These are phyloP conservation scores for Eupithecia vulgata DNA, from an alignment of 2,888 invertebrate genomes.

Conservation along the genomic window DNA sequence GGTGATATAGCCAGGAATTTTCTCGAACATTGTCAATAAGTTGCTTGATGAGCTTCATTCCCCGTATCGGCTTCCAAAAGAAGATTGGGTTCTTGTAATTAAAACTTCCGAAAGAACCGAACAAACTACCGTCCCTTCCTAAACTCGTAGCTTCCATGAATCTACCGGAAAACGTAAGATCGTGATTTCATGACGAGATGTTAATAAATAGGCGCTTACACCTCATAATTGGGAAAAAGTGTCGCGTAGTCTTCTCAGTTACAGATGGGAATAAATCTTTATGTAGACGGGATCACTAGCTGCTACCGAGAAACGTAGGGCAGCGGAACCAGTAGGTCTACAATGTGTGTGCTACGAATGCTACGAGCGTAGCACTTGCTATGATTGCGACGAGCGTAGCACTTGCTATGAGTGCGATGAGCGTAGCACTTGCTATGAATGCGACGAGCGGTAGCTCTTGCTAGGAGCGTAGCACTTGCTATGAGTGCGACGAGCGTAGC, in stretches of 20 bases:
- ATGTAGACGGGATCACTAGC: slow-evolving; percentile 74
- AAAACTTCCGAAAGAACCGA: slow-evolving; percentile 50
- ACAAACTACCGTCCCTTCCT: slow-evolving; percentile 35
- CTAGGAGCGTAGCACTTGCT: slow-evolving; percentile 11
- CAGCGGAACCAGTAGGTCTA: slow-evolving; percentile 12
- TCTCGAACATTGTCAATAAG: slow-evolving; percentile 11
- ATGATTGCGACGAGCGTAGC: slow-evolving; percentile 6
- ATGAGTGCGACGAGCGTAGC: not conserved
- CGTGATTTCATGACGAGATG: slow-evolving; percentile 79
- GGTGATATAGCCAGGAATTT: not conserved
- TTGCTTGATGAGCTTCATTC: slow-evolving; percentile 24
- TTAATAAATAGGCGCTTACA: slow-evolving; percentile 81
- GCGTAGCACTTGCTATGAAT: not conserved
- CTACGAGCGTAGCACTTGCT: slow-evolving; percentile 6
- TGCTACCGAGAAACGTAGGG: slow-evolving; percentile 23
- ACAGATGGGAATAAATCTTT: slow-evolving; percentile 83
- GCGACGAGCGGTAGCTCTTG: slow-evolving; percentile 5
- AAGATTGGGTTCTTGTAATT: slow-evolving; percentile 52
- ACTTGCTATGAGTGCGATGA: not conserved
- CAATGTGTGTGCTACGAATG: slow-evolving; percentile 9
- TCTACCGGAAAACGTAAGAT: slow-evolving; percentile 48
- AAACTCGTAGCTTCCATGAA: slow-evolving; percentile 27
- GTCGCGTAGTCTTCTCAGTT: slow-evolving; percentile 82
- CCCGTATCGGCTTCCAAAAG: slow-evolving; percentile 21
- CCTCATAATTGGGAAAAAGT: slow-evolving; percentile 82